phyloP scores from a whole-genome alignment of 2,797 vertebrate species.

The Potorous gilbertii region DNA sequence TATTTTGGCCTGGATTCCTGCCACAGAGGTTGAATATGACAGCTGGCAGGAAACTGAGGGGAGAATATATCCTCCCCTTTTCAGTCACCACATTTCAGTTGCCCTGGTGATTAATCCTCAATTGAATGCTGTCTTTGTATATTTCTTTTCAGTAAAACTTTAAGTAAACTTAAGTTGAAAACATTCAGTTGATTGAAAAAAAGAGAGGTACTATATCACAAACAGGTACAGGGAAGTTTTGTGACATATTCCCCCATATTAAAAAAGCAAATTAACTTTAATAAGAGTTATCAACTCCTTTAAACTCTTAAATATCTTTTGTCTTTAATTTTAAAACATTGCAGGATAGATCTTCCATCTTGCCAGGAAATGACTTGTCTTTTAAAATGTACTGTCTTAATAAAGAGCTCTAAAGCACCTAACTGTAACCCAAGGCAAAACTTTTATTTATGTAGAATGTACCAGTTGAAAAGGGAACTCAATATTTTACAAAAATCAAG shows the following conservation, averaged over 20 bases:
- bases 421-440: slow-evolving; percentile 51
- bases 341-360: slow-evolving; percentile 54
- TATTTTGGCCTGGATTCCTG: slow-evolving; percentile 85
- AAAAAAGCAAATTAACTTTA: slow-evolving; percentile 74
- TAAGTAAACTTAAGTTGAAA: slow-evolving; percentile 86
- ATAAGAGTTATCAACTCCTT: slow-evolving; percentile 70
- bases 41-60: slow-evolving; percentile 88
- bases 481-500: slow-evolving; percentile 64
- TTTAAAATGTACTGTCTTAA: slow-evolving; percentile 53
- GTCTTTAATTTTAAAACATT: slow-evolving; percentile 54
- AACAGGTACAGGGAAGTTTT: slow-evolving; percentile 80
- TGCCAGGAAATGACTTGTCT: slow-evolving; percentile 18
- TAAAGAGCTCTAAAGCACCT: slow-evolving; percentile 67
- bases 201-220: slow-evolving; percentile 65
- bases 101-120: slow-evolving; percentile 88
- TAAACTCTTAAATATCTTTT: slow-evolving; percentile 66
- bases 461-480: slow-evolving; percentile 73
- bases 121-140: slow-evolving; percentile 88
- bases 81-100: slow-evolving; percentile 85
- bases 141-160: slow-evolving; percentile 87
- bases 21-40: slow-evolving; percentile 85
- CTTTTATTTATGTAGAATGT: slow-evolving; percentile 28
- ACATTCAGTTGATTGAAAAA: slow-evolving; percentile 80
- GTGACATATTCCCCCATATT: slow-evolving; percentile 73
- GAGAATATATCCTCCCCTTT: slow-evolving; percentile 85